Base-by-base conservation (phyloP, 2,113 vertebrate genomes). In the Oreotrochilus melanogaster region DNA sequence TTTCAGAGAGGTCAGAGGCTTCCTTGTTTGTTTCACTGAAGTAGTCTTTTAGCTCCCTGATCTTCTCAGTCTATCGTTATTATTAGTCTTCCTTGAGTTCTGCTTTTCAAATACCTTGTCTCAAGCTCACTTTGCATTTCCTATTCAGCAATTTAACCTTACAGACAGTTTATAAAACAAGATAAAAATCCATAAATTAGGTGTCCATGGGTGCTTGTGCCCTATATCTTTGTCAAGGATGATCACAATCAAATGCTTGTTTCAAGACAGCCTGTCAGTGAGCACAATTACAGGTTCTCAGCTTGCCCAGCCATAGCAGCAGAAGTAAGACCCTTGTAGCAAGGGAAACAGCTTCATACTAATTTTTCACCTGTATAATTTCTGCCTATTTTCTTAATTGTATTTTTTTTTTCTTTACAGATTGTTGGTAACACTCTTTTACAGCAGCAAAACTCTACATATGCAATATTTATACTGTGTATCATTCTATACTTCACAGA, bases 131-230 rank as follows among this genome's bases (percentile, higher is more conserved):
- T 95, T 88, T 92, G 88, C 72, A 92, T 96, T 96, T 95, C 92
- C 83, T 94, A 72, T 95, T 94, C 93, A 81, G 91, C 89, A 95
- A 88, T 86, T 95, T 97, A 96, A 97, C 89, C 83, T 88, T 47
- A 94, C 78, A 88, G 78, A 92, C 88, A 87, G 86, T 97, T 97
- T 86, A 96, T 92, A 88, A 96, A 96, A 95, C 89, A 89, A 95
- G 93, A 95, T 88, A 96, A 97, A 97, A 97, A 95, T 95, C 93
- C 94, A 97, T 94, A 96, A 95, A 96, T 97, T 89, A 96, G 91
- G 82, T 2, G 16, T 96, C 92, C 86, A 73, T 82, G 89, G 94
- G 89, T 94, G 80, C 80, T 91, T 70, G 57, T 93, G 90, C 91
- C 93, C 95, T 95, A 85, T 91, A 93, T 97, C 92, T 96, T 96